phyloP scores from a whole-genome alignment of 2,113 vertebrate genomes.

The Elaphurus davidianus region DNA sequence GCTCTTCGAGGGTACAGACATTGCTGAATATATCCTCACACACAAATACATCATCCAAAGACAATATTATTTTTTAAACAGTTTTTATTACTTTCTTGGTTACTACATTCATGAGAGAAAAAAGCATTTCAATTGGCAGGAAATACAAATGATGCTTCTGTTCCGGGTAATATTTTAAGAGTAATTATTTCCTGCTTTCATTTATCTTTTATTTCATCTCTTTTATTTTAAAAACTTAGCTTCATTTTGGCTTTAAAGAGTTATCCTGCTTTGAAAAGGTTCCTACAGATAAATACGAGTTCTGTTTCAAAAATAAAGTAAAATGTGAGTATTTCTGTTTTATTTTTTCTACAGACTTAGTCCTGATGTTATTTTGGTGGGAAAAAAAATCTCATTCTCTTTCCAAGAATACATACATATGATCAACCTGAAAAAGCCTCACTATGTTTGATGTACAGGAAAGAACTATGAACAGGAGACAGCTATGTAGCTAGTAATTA shows the following conservation, averaged over 20 bases:
- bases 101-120: constrained; percentile 5
- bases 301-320: constrained; percentile 11
- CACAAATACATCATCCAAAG: neutral
- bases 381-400: neutral
- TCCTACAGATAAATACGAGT: neutral
- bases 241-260: constrained; percentile 1
- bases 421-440: neutral
- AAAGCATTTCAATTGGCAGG: constrained; percentile 19
- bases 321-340: neutral
- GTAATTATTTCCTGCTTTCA: neutral
- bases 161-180: neutral
- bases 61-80: neutral
- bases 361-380: neutral
- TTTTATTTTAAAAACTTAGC: constrained; percentile 17
- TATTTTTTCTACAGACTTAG: neutral
- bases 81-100: constrained; percentile 16
- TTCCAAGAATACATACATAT: neutral
- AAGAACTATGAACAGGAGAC: neutral
- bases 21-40: neutral
- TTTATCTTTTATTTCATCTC: neutral
- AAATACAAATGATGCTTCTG: constrained; percentile 19
- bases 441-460: neutral
- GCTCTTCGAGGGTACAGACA: neutral
- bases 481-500: neutral
- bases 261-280: neutral